These are phyloP conservation scores for Geotrypetes seraphini DNA, from an alignment of 2,797 vertebrate species.

Conservation along the genomic window DNA sequence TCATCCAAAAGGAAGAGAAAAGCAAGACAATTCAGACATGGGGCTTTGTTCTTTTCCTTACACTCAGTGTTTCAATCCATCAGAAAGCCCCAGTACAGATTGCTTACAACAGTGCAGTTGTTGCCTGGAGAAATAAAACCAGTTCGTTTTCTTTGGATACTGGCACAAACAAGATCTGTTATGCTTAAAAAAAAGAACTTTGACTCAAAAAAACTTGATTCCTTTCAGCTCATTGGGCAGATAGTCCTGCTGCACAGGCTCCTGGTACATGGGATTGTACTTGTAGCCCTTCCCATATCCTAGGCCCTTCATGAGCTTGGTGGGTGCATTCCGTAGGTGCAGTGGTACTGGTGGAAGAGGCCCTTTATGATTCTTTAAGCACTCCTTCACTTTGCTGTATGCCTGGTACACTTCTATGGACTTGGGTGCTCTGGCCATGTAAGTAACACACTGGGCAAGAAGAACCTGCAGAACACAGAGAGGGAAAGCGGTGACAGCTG, in stretches of 20 bases:
- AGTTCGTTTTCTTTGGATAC: no score
- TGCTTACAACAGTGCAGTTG: no score
- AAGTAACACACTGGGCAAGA: constrained; percentile 85
- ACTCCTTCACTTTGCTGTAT: constrained; percentile 77
- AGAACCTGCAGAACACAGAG: constrained; percentile 79
- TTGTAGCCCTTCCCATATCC: constrained; percentile 87
- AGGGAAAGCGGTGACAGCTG: no score
- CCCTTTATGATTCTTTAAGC: constrained; percentile 76
- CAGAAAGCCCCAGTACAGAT: no score
- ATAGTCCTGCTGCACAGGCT: constrained; percentile 78
- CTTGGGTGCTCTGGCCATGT: constrained; percentile 83
- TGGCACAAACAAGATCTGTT: no score
- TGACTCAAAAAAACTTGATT: constrained; percentile 67
- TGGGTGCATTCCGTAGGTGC: constrained; percentile 86
- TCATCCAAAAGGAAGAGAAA: no score
- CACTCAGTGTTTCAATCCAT: no score
- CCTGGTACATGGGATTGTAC: constrained; percentile 75
- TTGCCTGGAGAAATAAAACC: no score
- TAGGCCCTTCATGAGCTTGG: constrained; percentile 81
- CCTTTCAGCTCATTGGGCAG: constrained; percentile 73
- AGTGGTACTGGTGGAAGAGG: constrained; percentile 83
- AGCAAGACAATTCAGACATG: no score
- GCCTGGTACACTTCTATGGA: constrained; percentile 80
- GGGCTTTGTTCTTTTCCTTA: no score
- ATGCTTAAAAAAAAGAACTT: no score